Percentiles rank a stretch among this genome's conserved stretches.
These are phyloP conservation scores for Tortricodes alternella DNA, from an alignment of 2,888 invertebrate genomes.

Conservation along the genomic window DNA sequence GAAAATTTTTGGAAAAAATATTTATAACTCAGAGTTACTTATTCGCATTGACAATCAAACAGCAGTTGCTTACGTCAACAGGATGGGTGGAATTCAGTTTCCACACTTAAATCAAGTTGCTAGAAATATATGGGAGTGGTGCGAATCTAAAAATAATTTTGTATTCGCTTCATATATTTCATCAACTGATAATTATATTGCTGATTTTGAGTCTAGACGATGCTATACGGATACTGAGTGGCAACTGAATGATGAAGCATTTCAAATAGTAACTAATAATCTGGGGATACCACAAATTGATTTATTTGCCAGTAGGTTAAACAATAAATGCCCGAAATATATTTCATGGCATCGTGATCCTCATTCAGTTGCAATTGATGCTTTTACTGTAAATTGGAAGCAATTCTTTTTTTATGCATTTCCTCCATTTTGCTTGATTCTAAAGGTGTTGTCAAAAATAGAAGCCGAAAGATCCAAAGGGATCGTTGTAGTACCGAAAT, in stretches of 20 bases:
- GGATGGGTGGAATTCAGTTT: not conserved
- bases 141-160: not conserved
- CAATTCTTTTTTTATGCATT: constrained; percentile 1
- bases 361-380: not conserved
- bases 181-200: not conserved
- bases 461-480: not conserved
- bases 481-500: constrained; percentile 28
- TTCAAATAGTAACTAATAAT: not conserved
- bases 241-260: not conserved
- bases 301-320: not conserved
- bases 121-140: not conserved
- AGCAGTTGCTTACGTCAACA: not conserved
- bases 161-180: constrained; percentile 5
- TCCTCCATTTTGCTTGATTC: not conserved
- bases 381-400: not conserved
- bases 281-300: not conserved
- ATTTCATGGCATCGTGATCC: not conserved
- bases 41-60: not conserved
- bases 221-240: constrained; percentile 1
- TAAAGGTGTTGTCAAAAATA: not conserved
- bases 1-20: not conserved
- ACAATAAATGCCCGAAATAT: not conserved
- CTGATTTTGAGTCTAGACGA: constrained; percentile 5
- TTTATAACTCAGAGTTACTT: not conserved
- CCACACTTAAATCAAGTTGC: constrained; percentile 5